Evolutionary conservation across 2,113 vertebrate species (phyloP).

Genomic region (Microcebus murinus): DNA sequence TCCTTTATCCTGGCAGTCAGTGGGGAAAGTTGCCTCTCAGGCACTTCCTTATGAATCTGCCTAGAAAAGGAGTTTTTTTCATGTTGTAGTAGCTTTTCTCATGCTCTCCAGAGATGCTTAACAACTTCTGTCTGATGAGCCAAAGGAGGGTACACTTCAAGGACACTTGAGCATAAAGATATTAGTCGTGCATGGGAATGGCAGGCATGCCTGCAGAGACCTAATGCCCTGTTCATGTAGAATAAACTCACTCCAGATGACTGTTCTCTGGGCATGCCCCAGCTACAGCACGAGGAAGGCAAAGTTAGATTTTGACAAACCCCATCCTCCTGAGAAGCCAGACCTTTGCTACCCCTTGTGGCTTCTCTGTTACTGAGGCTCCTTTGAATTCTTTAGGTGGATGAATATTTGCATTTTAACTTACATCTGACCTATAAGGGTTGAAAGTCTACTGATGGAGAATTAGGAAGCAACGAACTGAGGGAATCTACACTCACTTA

Average conservation of each 20-base stretch:
- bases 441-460: not conserved
- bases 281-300: not conserved
- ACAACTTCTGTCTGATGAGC: constrained; percentile 25
- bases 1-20: not conserved
- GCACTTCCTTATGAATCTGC: not conserved
- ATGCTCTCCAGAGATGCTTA: constrained; percentile 33
- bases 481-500: not conserved
- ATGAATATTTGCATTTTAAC: not conserved
- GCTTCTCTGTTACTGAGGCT: not conserved
- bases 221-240: not conserved
- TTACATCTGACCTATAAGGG: not conserved
- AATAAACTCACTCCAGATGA: too few relatives aligned
- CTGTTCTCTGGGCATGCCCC: not conserved
- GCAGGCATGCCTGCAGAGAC: not conserved
- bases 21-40: not conserved
- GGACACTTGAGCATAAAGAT: not conserved
- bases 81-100: constrained; percentile 17
- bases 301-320: not conserved
- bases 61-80: not conserved
- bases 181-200: not conserved
- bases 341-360: not conserved
- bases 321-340: not conserved
- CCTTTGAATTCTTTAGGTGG: not conserved
- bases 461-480: not conserved
- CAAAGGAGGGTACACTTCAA: not conserved